phyloP scores from a whole-genome alignment of 2,797 vertebrate species.

The Syngnathus acus region DNA sequence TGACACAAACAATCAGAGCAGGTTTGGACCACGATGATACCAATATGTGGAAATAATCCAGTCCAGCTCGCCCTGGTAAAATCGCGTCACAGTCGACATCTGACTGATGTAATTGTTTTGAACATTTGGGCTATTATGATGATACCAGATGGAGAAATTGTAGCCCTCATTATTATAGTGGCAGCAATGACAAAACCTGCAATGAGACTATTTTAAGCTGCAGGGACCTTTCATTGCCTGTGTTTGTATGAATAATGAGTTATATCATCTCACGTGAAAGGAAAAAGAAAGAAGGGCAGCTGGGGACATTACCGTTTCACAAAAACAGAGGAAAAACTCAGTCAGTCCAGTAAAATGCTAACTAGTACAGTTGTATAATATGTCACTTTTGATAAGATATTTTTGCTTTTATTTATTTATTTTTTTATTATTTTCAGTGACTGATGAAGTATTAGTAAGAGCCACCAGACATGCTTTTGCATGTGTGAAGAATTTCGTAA shows the following conservation, averaged over 20 bases:
- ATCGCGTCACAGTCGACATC: neutral
- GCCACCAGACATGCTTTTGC: neutral
- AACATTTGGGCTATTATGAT: neutral
- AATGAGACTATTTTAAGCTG: conserved; percentile 17
- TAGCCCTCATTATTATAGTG: neutral
- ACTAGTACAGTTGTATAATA: too few species aligned
- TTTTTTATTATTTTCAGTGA: neutral
- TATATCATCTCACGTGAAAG: conserved; percentile 31
- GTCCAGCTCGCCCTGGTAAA: conserved; percentile 18
- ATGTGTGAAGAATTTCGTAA: neutral
- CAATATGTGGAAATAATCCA: too few species aligned
- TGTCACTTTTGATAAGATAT: neutral
- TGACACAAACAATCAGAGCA: too few species aligned
- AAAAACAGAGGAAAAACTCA: conserved; percentile 18
- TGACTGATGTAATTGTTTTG: neutral
- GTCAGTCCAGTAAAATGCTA: neutral
- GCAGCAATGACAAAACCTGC: neutral
- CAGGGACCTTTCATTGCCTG: conserved; percentile 16
- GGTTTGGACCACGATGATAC: too few species aligned
- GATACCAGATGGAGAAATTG: neutral
- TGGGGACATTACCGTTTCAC: neutral
- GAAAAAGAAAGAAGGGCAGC: neutral
- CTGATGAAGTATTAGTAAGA: neutral
- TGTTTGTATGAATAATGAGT: conserved; percentile 21
- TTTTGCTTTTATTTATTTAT: neutral